Evolutionary conservation across 2,797 vertebrate genomes (phyloP), one percentile per base, ranked within the genome.

Genomic region (Sylvilagus floridanus): DNA sequence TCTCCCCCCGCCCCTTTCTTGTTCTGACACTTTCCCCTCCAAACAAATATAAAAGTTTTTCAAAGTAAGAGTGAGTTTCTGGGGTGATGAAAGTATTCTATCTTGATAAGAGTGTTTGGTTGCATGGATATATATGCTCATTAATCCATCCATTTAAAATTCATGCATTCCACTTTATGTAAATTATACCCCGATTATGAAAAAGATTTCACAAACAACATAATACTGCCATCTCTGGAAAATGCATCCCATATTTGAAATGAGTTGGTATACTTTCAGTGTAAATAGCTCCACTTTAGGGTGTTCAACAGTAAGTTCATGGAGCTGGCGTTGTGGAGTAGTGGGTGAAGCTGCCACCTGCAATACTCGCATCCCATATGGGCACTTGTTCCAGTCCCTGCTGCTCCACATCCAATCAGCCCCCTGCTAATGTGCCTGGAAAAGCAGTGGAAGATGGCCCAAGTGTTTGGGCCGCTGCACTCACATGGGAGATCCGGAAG

Each of bases 131-230:
- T 12, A 62, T 32, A 63, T 0, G 78, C 8, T 69, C 50, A 82
- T 32, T 35, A 5, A 63, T 24, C 9, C 17, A 37, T 26, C 11
- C 6, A 68, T 32, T 77, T 35, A 88, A 84, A 87, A 93, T 28
- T 35, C 7, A 62, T 26, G 2, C 50, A 92, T 79, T 69, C 76
- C 11, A 75, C 47, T 69, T 17, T 57, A 26, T 66, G 22, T 2
- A 90, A 95, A 71, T 7, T 57, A 93, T 3, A 82, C 19, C n/a
- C 86, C 8, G 76, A 65, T 84, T 89, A 69, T n/a, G 28, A 73
- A 35, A 90, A 91, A 65, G 16, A 54, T 22, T 54, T 83, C 28
- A 47, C 54, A 87, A 79, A 54, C 26, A 87, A 63, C 14, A 66
- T 75, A 69, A 68, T 84, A 87, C 50, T 79, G 22, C 8, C 9